These are phyloP conservation scores for Azemiops feae DNA, from an alignment of 2,113 vertebrate species.

Conservation along the genomic window DNA sequence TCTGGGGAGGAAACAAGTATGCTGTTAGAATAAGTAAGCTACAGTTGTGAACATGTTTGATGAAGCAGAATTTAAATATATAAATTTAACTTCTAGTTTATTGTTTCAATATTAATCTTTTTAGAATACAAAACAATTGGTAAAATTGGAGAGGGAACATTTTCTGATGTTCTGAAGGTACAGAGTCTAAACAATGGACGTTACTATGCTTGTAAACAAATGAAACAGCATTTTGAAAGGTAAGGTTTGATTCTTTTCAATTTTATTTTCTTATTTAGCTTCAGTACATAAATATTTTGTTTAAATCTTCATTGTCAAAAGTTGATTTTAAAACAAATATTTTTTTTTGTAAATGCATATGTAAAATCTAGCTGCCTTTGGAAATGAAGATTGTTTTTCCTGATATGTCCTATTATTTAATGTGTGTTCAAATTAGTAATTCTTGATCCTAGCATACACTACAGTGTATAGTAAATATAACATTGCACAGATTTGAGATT, in stretches of 20 bases:
- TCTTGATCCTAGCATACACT: not conserved
- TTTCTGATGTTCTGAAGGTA: conserved; percentile 84
- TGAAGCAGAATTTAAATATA: conserved; percentile 25
- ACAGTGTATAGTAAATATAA: not conserved
- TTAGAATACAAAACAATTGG: conserved; percentile 80
- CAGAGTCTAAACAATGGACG: conserved; percentile 81
- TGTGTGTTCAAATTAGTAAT: not conserved
- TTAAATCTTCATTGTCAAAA: conserved; percentile 2
- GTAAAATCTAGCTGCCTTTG: conserved; percentile 12
- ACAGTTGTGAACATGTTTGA: conserved; percentile 5
- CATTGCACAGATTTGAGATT: not conserved
- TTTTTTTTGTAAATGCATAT: not conserved
- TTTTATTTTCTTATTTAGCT: not conserved
- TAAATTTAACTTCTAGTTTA: not conserved
- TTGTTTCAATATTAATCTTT: conserved; percentile 43
- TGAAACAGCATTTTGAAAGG: conserved; percentile 85
- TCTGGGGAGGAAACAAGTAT: not conserved
- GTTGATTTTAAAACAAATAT: conserved; percentile 1
- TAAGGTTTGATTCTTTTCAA: conserved; percentile 49
- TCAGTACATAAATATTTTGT: not conserved
- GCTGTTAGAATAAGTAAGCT: not conserved
- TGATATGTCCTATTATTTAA: conserved; percentile 23
- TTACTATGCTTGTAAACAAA: conserved; percentile 83
- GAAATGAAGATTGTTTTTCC: not conserved
- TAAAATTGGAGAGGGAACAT: conserved; percentile 88